Evolutionary conservation across 2,113 vertebrate species (phyloP), one percentile per base, ranked within the genome.

Genomic region (Setophaga coronata): DNA sequence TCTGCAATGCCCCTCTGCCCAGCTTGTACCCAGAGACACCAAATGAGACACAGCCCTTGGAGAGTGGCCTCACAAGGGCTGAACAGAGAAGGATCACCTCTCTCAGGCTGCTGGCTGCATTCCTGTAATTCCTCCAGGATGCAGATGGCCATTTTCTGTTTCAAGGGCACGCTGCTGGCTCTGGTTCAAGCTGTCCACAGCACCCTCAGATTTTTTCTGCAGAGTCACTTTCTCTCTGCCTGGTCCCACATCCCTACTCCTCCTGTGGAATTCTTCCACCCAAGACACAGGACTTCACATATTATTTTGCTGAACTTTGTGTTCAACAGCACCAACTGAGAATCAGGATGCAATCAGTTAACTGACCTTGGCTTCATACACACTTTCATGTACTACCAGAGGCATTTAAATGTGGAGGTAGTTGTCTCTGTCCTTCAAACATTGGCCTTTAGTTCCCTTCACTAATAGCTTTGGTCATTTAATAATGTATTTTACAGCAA

Each of bases 391-490:
- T 96, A 93, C 97, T 97, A 97, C 97, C 97, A 95, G 98, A 95
- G 97, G 96, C 88, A 94, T 97, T 98, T 98, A 97, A 98, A 98
- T 97, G 92, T 97, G 94, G 97, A 98, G 79, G 95, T 96, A 95
- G 95, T 80, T 97, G 50, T 56, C 36, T 86, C 72, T 96, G 90
- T 93, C 92, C 94, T 97, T 98, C 95, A 96, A 57, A 91, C 64
- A 12, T 2, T 94, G 89, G 48, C 69, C 81, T 97, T 97, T 90
- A 96, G 62, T 91, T 95, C 64, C 84, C 69, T 70, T 92, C 70
- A 95, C 96, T 99, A 98, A 99, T 98, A 96, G 94, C 92, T 96
- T 92, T 58, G 97, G 96, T 97, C 97, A 98, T 98, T 98, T 98
- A 98, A 98, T 97, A 98, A 98, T 31, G 33, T 64, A 95, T 97